Base-by-base conservation (phyloP, 2,113 vertebrate species). In the Todiramphus saurophagus region DNA sequence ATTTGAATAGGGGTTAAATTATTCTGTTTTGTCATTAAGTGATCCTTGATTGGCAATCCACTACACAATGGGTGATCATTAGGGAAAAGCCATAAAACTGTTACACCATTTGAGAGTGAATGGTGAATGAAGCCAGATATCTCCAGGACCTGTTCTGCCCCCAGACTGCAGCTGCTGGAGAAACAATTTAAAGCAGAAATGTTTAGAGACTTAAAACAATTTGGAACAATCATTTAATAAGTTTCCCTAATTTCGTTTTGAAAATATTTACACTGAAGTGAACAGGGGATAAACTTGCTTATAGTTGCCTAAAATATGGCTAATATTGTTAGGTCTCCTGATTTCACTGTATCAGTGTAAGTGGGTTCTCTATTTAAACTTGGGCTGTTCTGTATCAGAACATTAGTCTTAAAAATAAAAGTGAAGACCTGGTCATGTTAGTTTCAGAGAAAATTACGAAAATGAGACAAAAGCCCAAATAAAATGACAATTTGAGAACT, bases 31-130 rank as follows among this genome's bases (percentile, higher is more conserved):
- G 98, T 98, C 98, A 98, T 98, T 98, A 98, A 98, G 98, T 98
- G 97, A 97, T 98, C 97, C 98, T 98, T 98, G 98, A 99, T 98
- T 98, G 98, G 97, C 98, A 97, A 98, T 98, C 97, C 98, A 95
- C 95, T 83, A 74, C 97, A 98, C 98, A 98, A 98, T 98, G 97
- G 97, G 96, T 98, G 98, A 97, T 98, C 98, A 98, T 98, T 98
- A 98, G 97, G 96, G 97, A 98, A 97, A 97, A 97, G 98, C 97
- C 97, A 97, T 99, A 99, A 99, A 98, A 98, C 97, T 98, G 98
- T 98, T 98, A 97, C 90, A 94, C 95, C 90, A 75, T 95, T 98
- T 96, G 97, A 97, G 97, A 98, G 97, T 96, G 96, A 97, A 95
- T 97, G 98, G 95, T 97, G 97, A 98, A 98, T 97, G 97, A 97